Evolutionary conservation across 2,888 invertebrate species (phyloP).

Genomic region (Syrphus vitripennis): DNA sequence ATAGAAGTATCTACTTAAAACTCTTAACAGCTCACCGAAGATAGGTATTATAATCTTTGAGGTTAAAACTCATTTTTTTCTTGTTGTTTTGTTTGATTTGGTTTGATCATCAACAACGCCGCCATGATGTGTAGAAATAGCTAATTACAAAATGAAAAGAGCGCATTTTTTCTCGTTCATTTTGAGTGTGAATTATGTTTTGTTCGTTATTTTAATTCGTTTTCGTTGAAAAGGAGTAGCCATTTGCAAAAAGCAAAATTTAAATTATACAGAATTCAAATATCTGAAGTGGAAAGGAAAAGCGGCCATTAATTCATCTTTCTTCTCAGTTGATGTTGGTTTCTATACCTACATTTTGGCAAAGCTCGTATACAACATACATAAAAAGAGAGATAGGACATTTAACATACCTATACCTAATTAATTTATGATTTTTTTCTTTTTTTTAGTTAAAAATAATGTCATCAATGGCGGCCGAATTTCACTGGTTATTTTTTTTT

Average conservation of each 20-base stretch:
- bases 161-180: neutral
- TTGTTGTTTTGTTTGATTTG: constrained; percentile 41
- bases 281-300: constrained; percentile 5
- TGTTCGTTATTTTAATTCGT: constrained; percentile 5
- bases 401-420: neutral
- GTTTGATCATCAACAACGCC: constrained; percentile 40
- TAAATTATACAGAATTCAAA: constrained; percentile 1
- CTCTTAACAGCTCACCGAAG: neutral
- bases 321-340: neutral
- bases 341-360: no score
- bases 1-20: constrained; percentile 29
- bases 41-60: constrained; percentile 42
- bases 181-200: constrained; percentile 4
- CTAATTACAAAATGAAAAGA: constrained; percentile 7
- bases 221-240: neutral
- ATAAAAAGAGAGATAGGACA: neutral
- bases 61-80: constrained; percentile 32
- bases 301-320: neutral
- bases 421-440: neutral
- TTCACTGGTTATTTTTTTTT: neutral
- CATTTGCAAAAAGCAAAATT: constrained; percentile 5
- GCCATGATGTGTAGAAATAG: neutral
- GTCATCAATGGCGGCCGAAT: neutral
- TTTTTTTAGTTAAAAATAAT: neutral
- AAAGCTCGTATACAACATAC: neutral